Conservation (phyloP, 2,888 invertebrate species). For the Syrista parreyssii region DNA sequence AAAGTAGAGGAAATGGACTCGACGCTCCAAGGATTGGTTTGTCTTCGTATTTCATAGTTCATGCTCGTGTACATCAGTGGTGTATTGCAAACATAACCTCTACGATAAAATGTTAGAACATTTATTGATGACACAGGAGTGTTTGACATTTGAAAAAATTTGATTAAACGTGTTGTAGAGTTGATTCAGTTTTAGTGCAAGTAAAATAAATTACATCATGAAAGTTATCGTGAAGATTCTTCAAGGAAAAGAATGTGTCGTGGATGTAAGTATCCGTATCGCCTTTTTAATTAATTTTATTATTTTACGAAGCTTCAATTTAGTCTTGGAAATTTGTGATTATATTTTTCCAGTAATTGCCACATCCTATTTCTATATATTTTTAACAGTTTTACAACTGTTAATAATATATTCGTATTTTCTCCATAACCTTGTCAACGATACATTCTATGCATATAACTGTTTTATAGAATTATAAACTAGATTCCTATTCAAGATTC, state of each 20-base stretch:
- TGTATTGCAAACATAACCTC: slow-evolving; percentile 42
- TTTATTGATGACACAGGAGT: slow-evolving; percentile 19
- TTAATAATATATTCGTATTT: no score
- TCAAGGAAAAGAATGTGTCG: slow-evolving; percentile 76
- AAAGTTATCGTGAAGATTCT: slow-evolving; percentile 80
- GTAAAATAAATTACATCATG: slow-evolving; percentile 68
- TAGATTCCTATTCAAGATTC: no score
- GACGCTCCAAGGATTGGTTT: neutral
- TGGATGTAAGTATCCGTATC: slow-evolving; percentile 69
- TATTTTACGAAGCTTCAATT: neutral
- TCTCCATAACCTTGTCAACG: no score
- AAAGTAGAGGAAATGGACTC: neutral
- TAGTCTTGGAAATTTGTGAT: slow-evolving; percentile 4
- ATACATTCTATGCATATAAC: no score
- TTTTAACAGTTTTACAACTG: no score
- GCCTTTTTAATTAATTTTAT: neutral
- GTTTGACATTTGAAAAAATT: slow-evolving; percentile 28
- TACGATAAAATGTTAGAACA: slow-evolving; percentile 37
- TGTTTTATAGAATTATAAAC: no score
- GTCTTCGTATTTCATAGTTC: no score
- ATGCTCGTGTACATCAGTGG: no score
- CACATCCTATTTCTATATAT: no score
- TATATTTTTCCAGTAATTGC: no score
- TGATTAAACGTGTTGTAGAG: slow-evolving; percentile 25
- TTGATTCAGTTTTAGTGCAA: slow-evolving; percentile 8